Evolutionary conservation across 2,888 invertebrate genomes (phyloP).

Genomic region (Synergus japonicus): DNA sequence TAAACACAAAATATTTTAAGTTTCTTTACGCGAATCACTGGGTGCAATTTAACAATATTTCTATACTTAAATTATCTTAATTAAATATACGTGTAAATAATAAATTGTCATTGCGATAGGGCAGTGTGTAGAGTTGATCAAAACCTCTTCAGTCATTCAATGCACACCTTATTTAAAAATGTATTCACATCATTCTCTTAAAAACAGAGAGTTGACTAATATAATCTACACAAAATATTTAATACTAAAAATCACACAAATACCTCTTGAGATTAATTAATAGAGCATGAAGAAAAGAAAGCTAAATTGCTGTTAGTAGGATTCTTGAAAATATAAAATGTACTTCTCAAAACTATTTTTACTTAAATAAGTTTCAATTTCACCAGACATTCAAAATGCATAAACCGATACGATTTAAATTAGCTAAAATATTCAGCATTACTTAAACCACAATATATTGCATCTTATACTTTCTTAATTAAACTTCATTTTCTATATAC

Average conservation of each 20-base stretch:
- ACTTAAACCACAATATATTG: background rate
- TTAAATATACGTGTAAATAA: slow-evolving; percentile 14
- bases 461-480: background rate
- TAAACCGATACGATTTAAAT: background rate
- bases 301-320: too few relatives aligned
- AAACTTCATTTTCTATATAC: background rate
- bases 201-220: slow-evolving; percentile 18
- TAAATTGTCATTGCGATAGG: background rate
- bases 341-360: background rate
- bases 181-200: slow-evolving; percentile 15
- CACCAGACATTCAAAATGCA: background rate
- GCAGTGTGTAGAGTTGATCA: slow-evolving; percentile 13
- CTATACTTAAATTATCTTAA: background rate
- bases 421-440: background rate
- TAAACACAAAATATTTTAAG: slow-evolving; percentile 1
- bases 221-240: background rate
- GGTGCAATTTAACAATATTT: background rate
- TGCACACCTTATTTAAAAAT: slow-evolving; percentile 15
- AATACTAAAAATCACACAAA: slow-evolving; percentile 19
- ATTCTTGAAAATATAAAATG: too few relatives aligned
- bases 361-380: background rate
- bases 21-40: slow-evolving; percentile 28
- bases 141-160: slow-evolving; percentile 26
- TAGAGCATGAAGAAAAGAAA: background rate
- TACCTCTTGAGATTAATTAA: background rate